Evolutionary conservation across 2,888 invertebrate genomes (phyloP), one percentile per base, ranked within the genome.

Genomic region (Neoaliturus tenellus): DNA sequence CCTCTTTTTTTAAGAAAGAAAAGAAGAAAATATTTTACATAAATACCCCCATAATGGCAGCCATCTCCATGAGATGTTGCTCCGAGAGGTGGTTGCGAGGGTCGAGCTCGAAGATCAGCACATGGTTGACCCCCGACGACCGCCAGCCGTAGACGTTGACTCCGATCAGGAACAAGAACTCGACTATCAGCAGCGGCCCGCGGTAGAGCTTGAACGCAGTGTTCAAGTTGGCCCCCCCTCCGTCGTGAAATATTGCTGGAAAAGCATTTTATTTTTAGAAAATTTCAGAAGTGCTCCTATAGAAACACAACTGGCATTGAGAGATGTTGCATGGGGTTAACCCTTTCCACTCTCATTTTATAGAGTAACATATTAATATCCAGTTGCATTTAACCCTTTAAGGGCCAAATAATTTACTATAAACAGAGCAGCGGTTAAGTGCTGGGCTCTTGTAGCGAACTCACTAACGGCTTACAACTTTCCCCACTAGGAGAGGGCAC

Each of bases 131-230:
- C 17, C 96, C 96, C 0, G 95, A 95, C 12, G 95, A 94, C 84
- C 96, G 90, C 96, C 96, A 96, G 33, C 96, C 96, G 88, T 96
- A 96, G 0, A 96, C 95, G 90, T 96, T 96, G 71, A 96, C 93
- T 71, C 96, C 96, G 90, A 96, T 94, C 33, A 96, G 91, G 89
- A 96, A 96, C 62, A 96, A 91, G 89, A 95, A 95, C 86, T 95
- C 93, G 80, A 95, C 94, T 73, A 97, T 91, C 0, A 97, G 92
- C 84, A 97, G 93, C 3, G 96, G 95, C 0, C 95, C 96, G 12
- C 97, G 92, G 90, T 96, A 97, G 86, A 97, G 92, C 14, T 95
- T 93, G 88, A 97, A 93, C 0, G 95, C 95, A 23, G 95, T 93
- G 89, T 92, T 91, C 91, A 95, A 93, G 88, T 94, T 93, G 85